Base-by-base conservation (phyloP, 2,113 vertebrate species). In the Lonchura striata region DNA sequence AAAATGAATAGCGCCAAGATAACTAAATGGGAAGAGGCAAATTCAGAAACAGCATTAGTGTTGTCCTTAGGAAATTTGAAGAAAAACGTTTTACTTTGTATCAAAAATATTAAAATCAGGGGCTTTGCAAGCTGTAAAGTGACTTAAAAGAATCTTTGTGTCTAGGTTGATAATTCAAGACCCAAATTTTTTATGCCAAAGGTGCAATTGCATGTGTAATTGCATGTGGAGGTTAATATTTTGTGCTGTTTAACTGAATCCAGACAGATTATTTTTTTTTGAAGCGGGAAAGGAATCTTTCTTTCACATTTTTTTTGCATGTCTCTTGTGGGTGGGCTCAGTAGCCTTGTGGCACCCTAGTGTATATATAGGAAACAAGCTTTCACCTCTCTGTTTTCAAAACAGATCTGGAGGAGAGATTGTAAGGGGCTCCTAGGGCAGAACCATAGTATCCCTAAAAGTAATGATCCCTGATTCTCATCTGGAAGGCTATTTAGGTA, bases 21-120 rank as follows among this genome's bases (percentile, higher is more conserved):
- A 70, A 66, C 93, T 92, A 92, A 88, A 96, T 68, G 68, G 82
- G 79, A 85, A 96, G 75, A 89, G 59, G 70, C 53, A 95, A 94
- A 93, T 78, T 80, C 85, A 81, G 78, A 65, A 92, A 56, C 39
- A 71, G 59, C 27, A 70, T 95, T 95, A 90, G 50, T 68, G 39
- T 66, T 63, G 59, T 78, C 71, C 44, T 94, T 80, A 66, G 79
- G 82, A 2, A 11, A 71, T 88, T 77, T n/a, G 60, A 80, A 77
- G 90, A 77, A 76, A 86, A 90, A 80, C 24, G 1, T 76, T 86
- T 90, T 80, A 86, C 60, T 88, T 91, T 66, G 50, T 74, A 81
- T 70, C 41, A 82, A 74, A 95, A 87, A 86, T 86, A 86, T 64
- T 74, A 47, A 90, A 90, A 90, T 85, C 53, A 80, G 64, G 39